Percentiles rank a stretch among this genome's conserved stretches.
phyloP scores from a whole-genome alignment of 2,888 invertebrate species.

The Melanostoma scalare region DNA sequence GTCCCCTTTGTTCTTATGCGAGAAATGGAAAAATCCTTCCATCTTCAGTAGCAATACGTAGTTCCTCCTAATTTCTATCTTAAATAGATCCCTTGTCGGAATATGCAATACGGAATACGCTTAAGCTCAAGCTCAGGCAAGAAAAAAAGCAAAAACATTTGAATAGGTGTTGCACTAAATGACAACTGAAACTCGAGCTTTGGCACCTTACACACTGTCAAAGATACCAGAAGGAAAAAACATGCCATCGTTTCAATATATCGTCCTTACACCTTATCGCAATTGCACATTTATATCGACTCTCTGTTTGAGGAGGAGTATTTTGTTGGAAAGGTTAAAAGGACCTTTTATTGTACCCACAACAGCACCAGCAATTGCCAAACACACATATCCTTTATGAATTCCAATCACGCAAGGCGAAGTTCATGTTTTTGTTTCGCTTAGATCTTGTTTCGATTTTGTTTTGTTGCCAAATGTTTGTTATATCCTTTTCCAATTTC shows the following conservation, averaged over 20 bases:
- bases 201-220: constrained; percentile 30
- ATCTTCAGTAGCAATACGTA: too few relatives aligned
- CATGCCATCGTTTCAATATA: constrained; percentile 46
- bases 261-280: constrained; percentile 58
- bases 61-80: background rate
- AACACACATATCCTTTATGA: constrained; percentile 48
- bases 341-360: background rate
- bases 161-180: constrained; percentile 61
- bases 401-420: constrained; percentile 67
- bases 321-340: constrained; percentile 1
- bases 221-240: constrained; percentile 16
- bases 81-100: background rate
- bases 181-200: constrained; percentile 40
- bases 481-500: constrained; percentile 48
- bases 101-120: constrained; percentile 6
- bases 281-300: constrained; percentile 33
- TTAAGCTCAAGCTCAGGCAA: background rate
- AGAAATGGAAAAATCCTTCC: too few relatives aligned
- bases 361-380: constrained; percentile 1
- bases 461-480: constrained; percentile 52
- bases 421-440: constrained; percentile 62
- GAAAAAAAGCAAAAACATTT: background rate
- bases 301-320: constrained; percentile 7
- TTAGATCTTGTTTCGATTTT: constrained; percentile 41
- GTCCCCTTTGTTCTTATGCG: background rate